Base-by-base conservation (phyloP, 2,113 vertebrate species). In the Cochlearius cochlearius region DNA sequence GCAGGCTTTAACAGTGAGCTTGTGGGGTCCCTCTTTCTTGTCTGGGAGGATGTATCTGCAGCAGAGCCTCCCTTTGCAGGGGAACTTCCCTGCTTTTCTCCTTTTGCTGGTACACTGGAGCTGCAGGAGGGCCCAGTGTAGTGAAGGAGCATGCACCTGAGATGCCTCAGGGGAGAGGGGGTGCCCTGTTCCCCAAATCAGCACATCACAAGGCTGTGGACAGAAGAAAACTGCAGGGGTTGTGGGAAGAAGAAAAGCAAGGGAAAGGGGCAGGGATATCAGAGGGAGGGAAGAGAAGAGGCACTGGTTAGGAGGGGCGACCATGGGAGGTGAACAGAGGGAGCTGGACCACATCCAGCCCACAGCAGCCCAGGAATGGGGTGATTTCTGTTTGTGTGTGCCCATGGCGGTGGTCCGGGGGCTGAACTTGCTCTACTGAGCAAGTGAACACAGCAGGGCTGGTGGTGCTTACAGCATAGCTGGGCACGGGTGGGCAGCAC, bases 401-500 rank as follows among this genome's bases (percentile, higher is more conserved):
- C 11, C 30, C 18, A 17, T 4, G 36, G 34, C 5, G 0, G 30
- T 19, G 21, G 6, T 7, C 3, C 4, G 11, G 32, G 15, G 15
- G n/a, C n/a, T 88, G 43, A 71, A 74, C 29, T 60, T 81, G 21
- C 41, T 75, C 41, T 81, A 4, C 7, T 30, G 59, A 45, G 38
- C 12, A 26, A 59, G 50, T 25, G 56, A 36, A 82, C 78, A 56
- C 0, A 5, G 9, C 55, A 30, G 30, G 27, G 41, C 59, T 71
- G 15, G 26, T 66, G 59, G 13, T 47, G 45, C 36, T 53, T 53
- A 21, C 18, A 78, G 55, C 29, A 26, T 18, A 73, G 26, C 71
- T 69, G 17, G 62, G 32, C 71, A 82, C 0, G 0, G 21, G 8
- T 14, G 7, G 45, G 60, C 60, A 78, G 78, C 34, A 21, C 41